Percentiles rank a stretch among this genome's conserved stretches.
phyloP scores from a whole-genome alignment of 2,797 vertebrate genomes.

The Lates japonicus region DNA sequence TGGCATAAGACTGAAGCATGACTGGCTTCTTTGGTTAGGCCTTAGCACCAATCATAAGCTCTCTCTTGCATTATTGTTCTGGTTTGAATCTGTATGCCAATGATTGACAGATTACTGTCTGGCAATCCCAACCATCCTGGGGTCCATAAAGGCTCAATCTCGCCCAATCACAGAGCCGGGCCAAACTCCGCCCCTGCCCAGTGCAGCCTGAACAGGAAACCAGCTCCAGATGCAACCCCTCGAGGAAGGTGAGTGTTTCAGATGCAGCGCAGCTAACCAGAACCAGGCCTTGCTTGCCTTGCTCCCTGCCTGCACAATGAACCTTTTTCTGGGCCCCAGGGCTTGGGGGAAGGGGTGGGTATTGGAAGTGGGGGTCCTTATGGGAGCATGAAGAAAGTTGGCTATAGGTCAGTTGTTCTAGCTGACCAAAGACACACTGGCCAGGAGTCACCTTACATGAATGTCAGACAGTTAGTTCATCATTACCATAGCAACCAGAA shows the following conservation, averaged over 20 bases:
- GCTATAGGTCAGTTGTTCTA: constrained; percentile 67
- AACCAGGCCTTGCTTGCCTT: constrained; percentile 74
- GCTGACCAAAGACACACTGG: constrained; percentile 44
- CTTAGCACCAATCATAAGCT: constrained; percentile 59
- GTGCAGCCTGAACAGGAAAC: constrained; percentile 86
- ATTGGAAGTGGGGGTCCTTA: constrained; percentile 48
- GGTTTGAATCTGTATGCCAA: constrained; percentile 69
- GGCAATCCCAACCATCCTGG: constrained; percentile 73
- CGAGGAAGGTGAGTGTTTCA: constrained; percentile 87
- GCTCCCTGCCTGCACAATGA: constrained; percentile 81
- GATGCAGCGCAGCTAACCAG: constrained; percentile 81
- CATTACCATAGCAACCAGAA: constrained; percentile 48
- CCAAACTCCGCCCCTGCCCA: constrained; percentile 79
- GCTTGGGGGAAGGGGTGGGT: constrained; percentile 37
- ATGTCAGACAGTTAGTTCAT: constrained; percentile 46
- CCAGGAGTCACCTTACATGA: constrained; percentile 66
- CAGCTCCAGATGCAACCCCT: constrained; percentile 88
- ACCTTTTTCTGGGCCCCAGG: constrained; percentile 76
- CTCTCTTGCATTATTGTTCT: constrained; percentile 43
- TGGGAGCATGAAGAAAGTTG: constrained; percentile 69
- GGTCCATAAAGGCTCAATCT: constrained; percentile 74
- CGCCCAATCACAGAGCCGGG: constrained; percentile 78
- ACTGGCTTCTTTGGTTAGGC: constrained; percentile 20
- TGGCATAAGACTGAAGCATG: constrained; percentile 24
- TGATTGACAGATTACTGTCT: constrained; percentile 82